Evolutionary conservation across 2,888 invertebrate species (phyloP), one percentile per base, ranked within the genome.

Genomic region (Leptopilina myrica): DNA sequence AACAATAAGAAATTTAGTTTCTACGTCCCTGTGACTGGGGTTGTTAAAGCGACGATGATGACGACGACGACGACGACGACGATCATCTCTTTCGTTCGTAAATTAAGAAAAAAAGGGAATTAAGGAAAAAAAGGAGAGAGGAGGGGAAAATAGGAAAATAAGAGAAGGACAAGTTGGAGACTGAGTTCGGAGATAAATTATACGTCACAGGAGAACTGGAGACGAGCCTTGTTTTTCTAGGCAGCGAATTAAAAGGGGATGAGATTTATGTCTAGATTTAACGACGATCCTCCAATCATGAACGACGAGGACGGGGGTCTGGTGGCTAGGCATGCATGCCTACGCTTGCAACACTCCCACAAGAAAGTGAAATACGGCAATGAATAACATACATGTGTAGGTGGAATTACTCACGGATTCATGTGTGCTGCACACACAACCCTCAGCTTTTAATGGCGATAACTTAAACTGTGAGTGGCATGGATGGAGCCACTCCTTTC

Each of bases 191-290:
- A 84, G 84, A 85, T 85, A 86, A 86, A 86, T 86, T 86, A 86
- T 85, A 84, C 84, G 80, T 78, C 82, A 76, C 79, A 80, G 80
- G 76, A 49, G 78, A 80, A 64, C 80, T 65, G 65, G 75, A 66
- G 76, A 81, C 80, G 80, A 81, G 79, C 78, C 79, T 79, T 85
- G 83, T 85, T 86, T 86, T 85, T 85, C 84, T 85, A 84, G 85
- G 82, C 83, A 77, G 75, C 79, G 85, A 85, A 85, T 85, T 85
- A 85, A 83, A 85, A 84, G 77, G 80, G 82, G 80, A 83, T 79
- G 81, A 84, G 84, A 85, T 85, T 85, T 85, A 83, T 84, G 84
- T 85, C 83, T 83, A 85, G 85, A 85, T 85, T 85, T 82, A 82
- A 84, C 77, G 78, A 78, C 83, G 84, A 84, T 81, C 85, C 78